phyloP scores from a whole-genome alignment of 2,113 vertebrate genomes.

The Anarhynchus alexandrinus region DNA sequence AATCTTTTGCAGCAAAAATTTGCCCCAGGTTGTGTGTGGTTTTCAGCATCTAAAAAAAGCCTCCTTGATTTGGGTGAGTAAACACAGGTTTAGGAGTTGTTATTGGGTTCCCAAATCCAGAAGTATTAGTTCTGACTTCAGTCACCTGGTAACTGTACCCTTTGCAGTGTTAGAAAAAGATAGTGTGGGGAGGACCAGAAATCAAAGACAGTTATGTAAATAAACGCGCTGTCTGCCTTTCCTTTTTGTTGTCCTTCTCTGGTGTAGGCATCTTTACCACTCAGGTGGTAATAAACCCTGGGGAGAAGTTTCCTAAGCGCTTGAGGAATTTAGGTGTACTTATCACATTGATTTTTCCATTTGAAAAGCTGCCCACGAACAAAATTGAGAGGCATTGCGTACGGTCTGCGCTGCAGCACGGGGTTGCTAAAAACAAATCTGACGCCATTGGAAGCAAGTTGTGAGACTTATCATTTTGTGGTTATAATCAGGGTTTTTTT shows the following conservation, averaged over 20 bases:
- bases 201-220: constrained; percentile 6
- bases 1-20: neutral
- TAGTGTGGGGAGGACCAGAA: neutral
- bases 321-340: constrained; percentile 33
- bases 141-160: neutral
- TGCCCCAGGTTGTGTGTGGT: neutral
- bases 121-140: neutral
- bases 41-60: neutral
- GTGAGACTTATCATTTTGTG: neutral
- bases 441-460: neutral
- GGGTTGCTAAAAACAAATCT: neutral
- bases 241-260: neutral
- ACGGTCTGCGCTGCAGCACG: neutral
- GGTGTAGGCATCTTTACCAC: neutral
- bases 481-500: neutral
- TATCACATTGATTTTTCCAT: neutral
- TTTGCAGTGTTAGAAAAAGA: neutral
- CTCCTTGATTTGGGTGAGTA: neutral
- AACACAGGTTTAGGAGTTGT: neutral
- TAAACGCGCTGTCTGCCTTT: neutral
- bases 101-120: neutral
- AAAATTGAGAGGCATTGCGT: neutral
- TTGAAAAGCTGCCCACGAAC: constrained; percentile 8
- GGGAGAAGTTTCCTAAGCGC: neutral
- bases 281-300: neutral